Percentiles rank a stretch among this genome's conserved stretches.
These are phyloP conservation scores for Sapajus apella DNA, from an alignment of 2,113 vertebrate genomes.

Conservation along the genomic window DNA sequence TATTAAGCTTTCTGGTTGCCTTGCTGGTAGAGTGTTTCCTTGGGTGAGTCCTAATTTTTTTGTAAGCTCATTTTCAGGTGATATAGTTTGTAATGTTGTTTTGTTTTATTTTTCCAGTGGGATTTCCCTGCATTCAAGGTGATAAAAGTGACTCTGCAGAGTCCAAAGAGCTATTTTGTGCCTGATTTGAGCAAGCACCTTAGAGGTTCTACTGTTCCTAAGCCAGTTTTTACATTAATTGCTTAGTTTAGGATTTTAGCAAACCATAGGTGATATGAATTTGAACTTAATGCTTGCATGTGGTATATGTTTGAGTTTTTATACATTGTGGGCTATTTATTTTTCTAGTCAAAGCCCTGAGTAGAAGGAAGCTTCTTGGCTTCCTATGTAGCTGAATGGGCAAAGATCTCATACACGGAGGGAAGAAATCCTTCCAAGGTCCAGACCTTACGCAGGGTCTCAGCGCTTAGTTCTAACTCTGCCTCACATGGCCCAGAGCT, in stretches of 20 bases:
- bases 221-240: neutral
- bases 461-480: neutral
- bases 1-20: neutral
- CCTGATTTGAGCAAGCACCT: neutral
- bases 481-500: accelerated
- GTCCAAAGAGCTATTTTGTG: neutral
- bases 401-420: neutral
- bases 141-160: neutral
- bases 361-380: neutral
- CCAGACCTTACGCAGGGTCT: no score
- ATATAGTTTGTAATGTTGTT: neutral
- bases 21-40: neutral
- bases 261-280: neutral
- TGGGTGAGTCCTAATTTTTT: neutral
- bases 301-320: neutral
- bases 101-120: neutral
- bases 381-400: neutral
- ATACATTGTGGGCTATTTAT: neutral
- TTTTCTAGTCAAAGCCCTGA: neutral
- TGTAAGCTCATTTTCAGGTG: neutral
- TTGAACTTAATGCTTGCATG: neutral
- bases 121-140: neutral
- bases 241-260: neutral
- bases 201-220: neutral
- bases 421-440: neutral